Base-by-base conservation (phyloP, 2,888 invertebrate species). In the Penaeus monodon region DNA sequence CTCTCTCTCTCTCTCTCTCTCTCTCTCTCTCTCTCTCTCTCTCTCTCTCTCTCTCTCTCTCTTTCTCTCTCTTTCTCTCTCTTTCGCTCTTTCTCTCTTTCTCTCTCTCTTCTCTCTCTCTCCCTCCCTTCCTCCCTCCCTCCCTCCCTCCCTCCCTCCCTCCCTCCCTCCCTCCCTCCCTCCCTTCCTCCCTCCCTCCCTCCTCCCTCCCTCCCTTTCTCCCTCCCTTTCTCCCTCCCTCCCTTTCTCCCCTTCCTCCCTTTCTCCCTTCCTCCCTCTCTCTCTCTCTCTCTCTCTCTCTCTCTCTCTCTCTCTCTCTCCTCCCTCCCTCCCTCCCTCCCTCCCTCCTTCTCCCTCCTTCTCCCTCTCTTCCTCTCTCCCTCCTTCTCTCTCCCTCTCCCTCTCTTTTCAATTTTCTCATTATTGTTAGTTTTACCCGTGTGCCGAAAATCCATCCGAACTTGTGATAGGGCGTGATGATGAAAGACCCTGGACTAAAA, bases 51-150 rank as follows among this genome's bases (percentile, higher is more conserved):
- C 49, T 49, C 70, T 68, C 70, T 22, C 24, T 68, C 70, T 24
- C 70, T 68, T 24, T 68, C 70, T 70, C 70, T 70, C 70, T 70
- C 70, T 70, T n/a, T 70, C 70, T 70, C 70, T 70, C 70, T n/a
- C 70, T 70, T n/a, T 70, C 70, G 12, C 70, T 68, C 70, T 2
- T 14, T 22, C 24, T 12, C 12, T 29, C 14, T 12, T 33, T 12
- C n/a, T 12, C 24, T 76, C 24, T 22, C 24, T 76, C 33, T 8
- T 22, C 22, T 17, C 33, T 38, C 27, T 38, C 17, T 22, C 24
- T 22, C 14, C 44, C 22, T 38, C 27, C 33, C 17, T 22, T 33
- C 22, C 27, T 29, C 27, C 44, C 24, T 29, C 24, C 38, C 76
- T 76, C 44, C 24, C 44, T 38, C 76, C 38, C 44, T 24, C 68